These are phyloP conservation scores for Brachionus paranguensis DNA, from an alignment of 1,140 invertebrate species.

Conservation along the genomic window DNA sequence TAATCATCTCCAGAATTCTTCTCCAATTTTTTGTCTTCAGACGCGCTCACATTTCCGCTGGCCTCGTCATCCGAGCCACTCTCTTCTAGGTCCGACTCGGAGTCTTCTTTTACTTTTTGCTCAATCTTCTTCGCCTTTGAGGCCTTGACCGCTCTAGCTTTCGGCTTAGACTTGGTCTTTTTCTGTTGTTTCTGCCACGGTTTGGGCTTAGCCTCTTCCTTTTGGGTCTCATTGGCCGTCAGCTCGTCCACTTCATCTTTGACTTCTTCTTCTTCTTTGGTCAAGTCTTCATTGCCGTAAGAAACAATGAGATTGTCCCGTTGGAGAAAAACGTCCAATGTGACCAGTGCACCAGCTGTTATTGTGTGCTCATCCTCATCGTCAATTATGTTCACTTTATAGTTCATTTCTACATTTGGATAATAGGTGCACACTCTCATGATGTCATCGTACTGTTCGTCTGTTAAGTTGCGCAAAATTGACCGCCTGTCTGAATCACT, in stretches of 20 bases:
- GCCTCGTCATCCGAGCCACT: constrained; percentile 54
- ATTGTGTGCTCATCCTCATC: constrained; percentile 92
- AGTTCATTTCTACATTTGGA: constrained; percentile 83
- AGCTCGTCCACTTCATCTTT: not conserved
- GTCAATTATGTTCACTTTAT: constrained; percentile 61
- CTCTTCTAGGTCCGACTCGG: constrained; percentile 34
- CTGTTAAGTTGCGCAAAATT: constrained; percentile 72
- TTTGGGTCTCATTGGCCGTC: not conserved
- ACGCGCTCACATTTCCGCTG: constrained; percentile 57
- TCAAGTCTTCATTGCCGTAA: constrained; percentile 56
- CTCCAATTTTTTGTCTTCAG: constrained; percentile 52
- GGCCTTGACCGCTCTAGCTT: not conserved
- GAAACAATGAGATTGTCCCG: constrained; percentile 72
- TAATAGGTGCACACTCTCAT: constrained; percentile 82
- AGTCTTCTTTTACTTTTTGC: constrained; percentile 42
- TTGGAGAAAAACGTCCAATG: constrained; percentile 79
- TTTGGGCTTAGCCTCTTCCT: not conserved
- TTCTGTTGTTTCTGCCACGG: constrained; percentile 30
- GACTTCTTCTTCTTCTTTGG: constrained; percentile 41
- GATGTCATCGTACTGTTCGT: constrained; percentile 85
- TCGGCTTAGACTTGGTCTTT: constrained; percentile 1
- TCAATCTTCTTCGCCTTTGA: not conserved
- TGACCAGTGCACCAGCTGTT: constrained; percentile 92
- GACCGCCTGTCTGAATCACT: constrained; percentile 77
- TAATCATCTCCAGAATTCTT: constrained; percentile 59